Evolutionary conservation across 2,797 vertebrate species (phyloP), one percentile per base, ranked within the genome.

Genomic region (Mormyrus proboscirostris): DNA sequence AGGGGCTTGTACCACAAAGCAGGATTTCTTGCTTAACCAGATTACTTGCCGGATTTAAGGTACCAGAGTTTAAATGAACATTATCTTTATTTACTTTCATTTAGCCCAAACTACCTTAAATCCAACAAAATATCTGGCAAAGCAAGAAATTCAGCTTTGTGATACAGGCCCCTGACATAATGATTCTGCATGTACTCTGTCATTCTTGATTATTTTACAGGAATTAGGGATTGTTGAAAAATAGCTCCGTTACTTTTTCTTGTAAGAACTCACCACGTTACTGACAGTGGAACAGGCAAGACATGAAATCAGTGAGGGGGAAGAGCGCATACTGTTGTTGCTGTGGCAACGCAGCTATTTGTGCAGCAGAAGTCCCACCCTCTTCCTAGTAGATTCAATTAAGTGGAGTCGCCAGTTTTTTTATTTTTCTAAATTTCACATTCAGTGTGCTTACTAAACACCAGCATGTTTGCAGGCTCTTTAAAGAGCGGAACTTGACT

Each of bases 211-310:
- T 79, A 79, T 79, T 79, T 79, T 79, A 79, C 7, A 79, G 14
- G 33, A 79, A 44, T 79, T 50, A 55, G 44, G 83, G 59, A 86
- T 88, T 83, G 87, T 86, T 51, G 83, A 50, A 90, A 69, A 86
- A 86, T 44, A 51, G 59, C 73, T 47, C 44, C 14, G 90, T 95
- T 92, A 94, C 89, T 92, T 90, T 94, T 95, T 93, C 47, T 93
- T 94, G 88, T 25, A 10, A 87, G 62, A 88, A 65, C 91, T 41
- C 38, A 22, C 19, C 12, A 53, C 57, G 49, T 50, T 41, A 62
- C 85, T 57, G 89, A 82, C 90, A 89, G 88, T 47, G 33, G 51
- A 84, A 85, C 16, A 25, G 22, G 84, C 41, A 19, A 47, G 53
- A 38, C n/a, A 82, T 33, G 38, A 79, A 62, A 51, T 51, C 10